These are phyloP conservation scores for Procambarus virginalis DNA, from an alignment of 1,140 invertebrate species.

Conservation along the genomic window DNA sequence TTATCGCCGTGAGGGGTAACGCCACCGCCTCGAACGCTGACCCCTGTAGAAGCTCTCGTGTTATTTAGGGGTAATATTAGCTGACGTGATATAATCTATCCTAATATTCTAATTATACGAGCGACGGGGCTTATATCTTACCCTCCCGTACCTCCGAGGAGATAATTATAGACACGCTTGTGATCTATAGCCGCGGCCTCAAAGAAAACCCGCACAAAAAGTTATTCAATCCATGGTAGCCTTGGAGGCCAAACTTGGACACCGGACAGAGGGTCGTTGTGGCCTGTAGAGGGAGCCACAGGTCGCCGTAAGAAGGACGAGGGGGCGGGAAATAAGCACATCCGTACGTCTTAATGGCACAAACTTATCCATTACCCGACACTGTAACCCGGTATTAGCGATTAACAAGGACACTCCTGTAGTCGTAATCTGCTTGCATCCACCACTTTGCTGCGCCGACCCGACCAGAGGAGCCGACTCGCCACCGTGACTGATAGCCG, in stretches of 20 bases:
- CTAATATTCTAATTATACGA: background rate
- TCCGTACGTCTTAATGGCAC: background rate
- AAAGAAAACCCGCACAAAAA: background rate
- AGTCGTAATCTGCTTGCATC: background rate
- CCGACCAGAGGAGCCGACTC: background rate
- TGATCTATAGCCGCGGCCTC: no score
- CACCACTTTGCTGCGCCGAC: background rate
- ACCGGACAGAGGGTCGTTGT: background rate
- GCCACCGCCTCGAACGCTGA: no score
- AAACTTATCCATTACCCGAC: slow-evolving; percentile 3
- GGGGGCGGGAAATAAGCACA: background rate
- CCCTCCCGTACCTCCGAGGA: background rate
- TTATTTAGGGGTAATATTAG: background rate
- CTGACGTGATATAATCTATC: background rate
- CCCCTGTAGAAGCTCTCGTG: background rate
- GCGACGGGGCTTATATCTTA: background rate
- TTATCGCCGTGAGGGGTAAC: background rate
- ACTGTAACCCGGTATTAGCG: background rate
- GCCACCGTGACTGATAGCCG: background rate
- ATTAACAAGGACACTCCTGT: background rate
- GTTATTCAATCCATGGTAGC: background rate
- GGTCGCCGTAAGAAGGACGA: background rate
- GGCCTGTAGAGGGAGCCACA: background rate
- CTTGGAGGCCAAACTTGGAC: background rate
- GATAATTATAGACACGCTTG: background rate